Percentiles rank a stretch among this genome's conserved stretches.
Evolutionary conservation across 1,140 invertebrate genomes (phyloP).

Genomic region (Drosophila trapezifrons): DNA sequence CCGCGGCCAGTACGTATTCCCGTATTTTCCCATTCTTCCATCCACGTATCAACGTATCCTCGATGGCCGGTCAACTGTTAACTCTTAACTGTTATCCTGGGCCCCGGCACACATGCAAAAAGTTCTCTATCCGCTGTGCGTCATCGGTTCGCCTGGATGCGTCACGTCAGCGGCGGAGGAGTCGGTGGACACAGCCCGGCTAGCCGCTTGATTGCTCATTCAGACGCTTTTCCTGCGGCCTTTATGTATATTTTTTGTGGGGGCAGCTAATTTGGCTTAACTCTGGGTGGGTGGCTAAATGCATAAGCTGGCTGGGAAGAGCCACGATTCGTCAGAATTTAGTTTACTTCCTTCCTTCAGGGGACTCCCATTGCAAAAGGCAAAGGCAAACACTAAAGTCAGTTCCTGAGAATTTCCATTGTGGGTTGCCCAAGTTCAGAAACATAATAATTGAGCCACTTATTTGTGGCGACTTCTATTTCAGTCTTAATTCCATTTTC

Average conservation of each 20-base stretch:
- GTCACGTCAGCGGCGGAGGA: constrained; percentile 28
- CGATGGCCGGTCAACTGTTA: constrained; percentile 54
- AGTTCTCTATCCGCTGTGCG: constrained; percentile 46
- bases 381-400: neutral
- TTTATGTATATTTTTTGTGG: constrained; percentile 24
- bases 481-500: too few relatives aligned
- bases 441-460: neutral
- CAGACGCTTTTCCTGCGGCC: constrained; percentile 20
- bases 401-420: neutral
- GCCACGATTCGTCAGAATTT: neutral
- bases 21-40: neutral
- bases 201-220: constrained; percentile 48
- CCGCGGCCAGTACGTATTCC: constrained; percentile 91
- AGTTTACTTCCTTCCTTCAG: neutral
- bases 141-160: constrained; percentile 50
- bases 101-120: constrained; percentile 33
- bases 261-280: constrained; percentile 44
- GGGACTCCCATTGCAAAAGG: neutral
- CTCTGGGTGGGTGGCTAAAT: neutral
- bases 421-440: too few relatives aligned
- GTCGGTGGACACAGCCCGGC: constrained; percentile 10
- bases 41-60: neutral
- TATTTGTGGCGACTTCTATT: neutral
- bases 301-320: constrained; percentile 27
- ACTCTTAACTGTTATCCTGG: constrained; percentile 19